Evolutionary conservation across 2,888 invertebrate species (phyloP), one percentile per base, ranked within the genome.

Genomic region (Drosophila parthenogenetica): DNA sequence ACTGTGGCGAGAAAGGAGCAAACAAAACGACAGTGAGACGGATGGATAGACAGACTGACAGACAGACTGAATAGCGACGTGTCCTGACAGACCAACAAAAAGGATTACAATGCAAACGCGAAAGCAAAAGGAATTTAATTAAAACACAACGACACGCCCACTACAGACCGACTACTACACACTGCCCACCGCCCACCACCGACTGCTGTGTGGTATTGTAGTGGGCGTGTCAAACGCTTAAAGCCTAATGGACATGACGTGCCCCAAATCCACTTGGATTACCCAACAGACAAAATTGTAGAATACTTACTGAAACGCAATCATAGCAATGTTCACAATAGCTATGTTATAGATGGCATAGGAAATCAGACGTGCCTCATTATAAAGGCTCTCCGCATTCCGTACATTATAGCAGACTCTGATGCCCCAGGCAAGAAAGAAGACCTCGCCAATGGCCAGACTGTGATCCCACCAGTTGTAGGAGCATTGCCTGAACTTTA

Each of bases 381-480:
- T 98, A 93, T 97, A 98, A 40, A 97, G 93, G 46, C 97, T 97
- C 91, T 98, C 98, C 0, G 98, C 98, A 92, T 98, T 97, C 66
- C 97, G 94, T 4, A 97, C 97, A 82, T 96, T 95, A 92, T 97
- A 97, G 89, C 97, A 97, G 35, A 97, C 96, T 50, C 96, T 94
- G 43, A 97, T 95, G 57, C 97, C 97, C 96, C 97, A 97, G 17
- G 96, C 94, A 58, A 97, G 93, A 90, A 97, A 97, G 11, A 97
- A 92, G 39, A 94, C 93, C 92, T 93, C 92, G 95, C 98, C 97
- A 90, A 97, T 97, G 48, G 97, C 97, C 91, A 97, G 94, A 91
- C 97, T 97, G 92, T 98, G 98, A 93, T 97, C 97, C 98, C 98
- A 98, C 97, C 97, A 98, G 89, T 97, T 97, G 92, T 96, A 97